Conservation (phyloP, 2,888 invertebrate species). For the Esperia sulphurella region DNA sequence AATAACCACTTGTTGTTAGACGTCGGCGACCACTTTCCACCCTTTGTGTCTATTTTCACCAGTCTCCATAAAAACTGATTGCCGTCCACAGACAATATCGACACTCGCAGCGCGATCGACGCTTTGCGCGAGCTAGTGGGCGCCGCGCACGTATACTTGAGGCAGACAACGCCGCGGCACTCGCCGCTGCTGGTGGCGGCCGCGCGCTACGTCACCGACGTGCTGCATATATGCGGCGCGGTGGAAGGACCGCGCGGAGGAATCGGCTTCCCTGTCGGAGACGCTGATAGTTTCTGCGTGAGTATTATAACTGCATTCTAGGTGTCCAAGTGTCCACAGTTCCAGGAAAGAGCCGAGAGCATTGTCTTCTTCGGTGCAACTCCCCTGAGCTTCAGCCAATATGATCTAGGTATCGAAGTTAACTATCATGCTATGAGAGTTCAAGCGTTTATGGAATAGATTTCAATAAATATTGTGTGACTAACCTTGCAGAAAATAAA, state of each 20-base stretch:
- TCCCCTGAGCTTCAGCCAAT: no score
- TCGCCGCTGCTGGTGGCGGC: slow-evolving; percentile 86
- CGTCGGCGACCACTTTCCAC: no score
- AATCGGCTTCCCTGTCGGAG: slow-evolving; percentile 86
- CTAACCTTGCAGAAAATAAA: no score
- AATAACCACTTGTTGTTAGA: no score
- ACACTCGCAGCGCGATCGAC: slow-evolving; percentile 94
- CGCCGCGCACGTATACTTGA: slow-evolving; percentile 91
- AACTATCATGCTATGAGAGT: no score
- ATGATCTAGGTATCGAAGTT: no score
- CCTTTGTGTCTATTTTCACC: no score
- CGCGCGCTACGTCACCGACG: slow-evolving; percentile 90
- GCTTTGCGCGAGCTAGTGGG: slow-evolving; percentile 91
- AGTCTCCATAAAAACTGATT: not conserved
- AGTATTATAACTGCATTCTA: slow-evolving; percentile 26
- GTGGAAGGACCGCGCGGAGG: slow-evolving; percentile 81
- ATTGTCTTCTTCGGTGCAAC: no score
- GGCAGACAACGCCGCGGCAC: slow-evolving; percentile 71
- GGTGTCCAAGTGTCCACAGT: no score
- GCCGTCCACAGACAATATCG: slow-evolving; percentile 88
- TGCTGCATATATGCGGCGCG: slow-evolving; percentile 88
- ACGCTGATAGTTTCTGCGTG: slow-evolving; percentile 60
- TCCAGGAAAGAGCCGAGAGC: no score
- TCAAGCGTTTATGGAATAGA: no score
- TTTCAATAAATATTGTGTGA: no score